Conservation (phyloP, 2,113 vertebrate species). For the Daphoenositta chrysoptera region DNA sequence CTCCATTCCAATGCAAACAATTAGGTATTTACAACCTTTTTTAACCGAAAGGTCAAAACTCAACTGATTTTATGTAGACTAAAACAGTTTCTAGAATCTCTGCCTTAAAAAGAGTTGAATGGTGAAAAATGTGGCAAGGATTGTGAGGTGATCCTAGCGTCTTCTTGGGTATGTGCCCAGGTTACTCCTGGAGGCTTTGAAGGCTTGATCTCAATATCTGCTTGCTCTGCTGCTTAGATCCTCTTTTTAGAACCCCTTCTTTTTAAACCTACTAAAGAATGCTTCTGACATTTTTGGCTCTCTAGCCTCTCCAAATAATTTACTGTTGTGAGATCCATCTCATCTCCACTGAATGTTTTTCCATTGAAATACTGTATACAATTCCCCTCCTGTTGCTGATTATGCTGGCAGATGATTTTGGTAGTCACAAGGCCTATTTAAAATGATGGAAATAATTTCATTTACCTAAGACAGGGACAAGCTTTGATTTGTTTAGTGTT, state of each 20-base stretch:
- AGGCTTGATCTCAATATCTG: not conserved
- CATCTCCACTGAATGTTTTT: not conserved
- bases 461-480: not conserved
- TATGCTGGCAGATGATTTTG: not conserved
- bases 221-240: not conserved
- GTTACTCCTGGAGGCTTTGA: not conserved
- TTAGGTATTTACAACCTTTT: not conserved
- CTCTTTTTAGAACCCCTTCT: not conserved
- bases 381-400: not conserved
- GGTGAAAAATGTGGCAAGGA: not conserved
- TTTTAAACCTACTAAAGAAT: not conserved
- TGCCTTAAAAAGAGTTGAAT: not conserved
- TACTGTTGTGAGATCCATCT: not conserved
- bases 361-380: not conserved
- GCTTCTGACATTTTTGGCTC: not conserved
- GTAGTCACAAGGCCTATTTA: not conserved
- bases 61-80: not conserved
- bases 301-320: not conserved
- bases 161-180: not conserved
- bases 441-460: not conserved
- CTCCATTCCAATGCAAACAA: not conserved
- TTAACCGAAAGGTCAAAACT: not conserved
- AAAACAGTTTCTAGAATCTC: not conserved
- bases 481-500: conserved; percentile 4
- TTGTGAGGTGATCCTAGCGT: not conserved